Evolutionary conservation across 2,888 invertebrate genomes (phyloP).

Genomic region (Ypsolopha scabrella): DNA sequence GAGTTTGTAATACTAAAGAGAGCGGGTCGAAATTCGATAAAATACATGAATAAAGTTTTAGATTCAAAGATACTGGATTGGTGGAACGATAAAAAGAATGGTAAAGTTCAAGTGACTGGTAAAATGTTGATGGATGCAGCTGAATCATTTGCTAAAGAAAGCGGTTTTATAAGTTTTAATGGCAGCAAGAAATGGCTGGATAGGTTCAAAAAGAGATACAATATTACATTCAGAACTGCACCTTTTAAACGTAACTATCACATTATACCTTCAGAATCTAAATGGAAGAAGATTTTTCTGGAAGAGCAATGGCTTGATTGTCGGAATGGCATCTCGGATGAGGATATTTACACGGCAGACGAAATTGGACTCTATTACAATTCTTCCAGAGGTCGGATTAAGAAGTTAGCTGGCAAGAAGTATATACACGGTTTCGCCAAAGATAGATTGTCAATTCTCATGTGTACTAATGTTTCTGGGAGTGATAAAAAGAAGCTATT

Average conservation of each 20-base stretch:
- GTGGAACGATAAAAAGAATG: conserved; percentile 21
- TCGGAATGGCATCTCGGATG: conserved; percentile 22
- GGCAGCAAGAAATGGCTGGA: conserved; percentile 37
- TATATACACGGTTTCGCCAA: conserved; percentile 29
- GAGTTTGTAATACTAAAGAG: conserved; percentile 23
- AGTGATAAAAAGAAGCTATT: conserved; percentile 28
- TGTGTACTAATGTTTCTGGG: conserved; percentile 29
- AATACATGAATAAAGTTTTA: conserved; percentile 25
- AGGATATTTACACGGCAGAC: conserved; percentile 32
- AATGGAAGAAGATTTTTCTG: conserved; percentile 33
- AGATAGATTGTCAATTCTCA: conserved; percentile 28
- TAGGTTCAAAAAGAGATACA: conserved; percentile 29
- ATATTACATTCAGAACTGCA: conserved; percentile 20
- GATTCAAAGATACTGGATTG: conserved; percentile 26
- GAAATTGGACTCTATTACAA: conserved; percentile 33
- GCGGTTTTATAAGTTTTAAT: conserved; percentile 29
- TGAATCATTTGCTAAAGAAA: conserved; percentile 27
- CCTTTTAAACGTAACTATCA: conserved; percentile 19
- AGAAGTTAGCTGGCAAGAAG: conserved; percentile 27
- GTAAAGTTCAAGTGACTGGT: conserved; percentile 23
- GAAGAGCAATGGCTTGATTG: conserved; percentile 31
- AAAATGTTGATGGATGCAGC: conserved; percentile 30
- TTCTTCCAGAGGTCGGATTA: conserved; percentile 30
- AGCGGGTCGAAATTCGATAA: conserved; percentile 16
- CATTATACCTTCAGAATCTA: conserved; percentile 20